Evolutionary conservation across 1,140 invertebrate species (phyloP), one percentile per base, ranked within the genome.

Genomic region (Phymorhynchus buccinoides): DNA sequence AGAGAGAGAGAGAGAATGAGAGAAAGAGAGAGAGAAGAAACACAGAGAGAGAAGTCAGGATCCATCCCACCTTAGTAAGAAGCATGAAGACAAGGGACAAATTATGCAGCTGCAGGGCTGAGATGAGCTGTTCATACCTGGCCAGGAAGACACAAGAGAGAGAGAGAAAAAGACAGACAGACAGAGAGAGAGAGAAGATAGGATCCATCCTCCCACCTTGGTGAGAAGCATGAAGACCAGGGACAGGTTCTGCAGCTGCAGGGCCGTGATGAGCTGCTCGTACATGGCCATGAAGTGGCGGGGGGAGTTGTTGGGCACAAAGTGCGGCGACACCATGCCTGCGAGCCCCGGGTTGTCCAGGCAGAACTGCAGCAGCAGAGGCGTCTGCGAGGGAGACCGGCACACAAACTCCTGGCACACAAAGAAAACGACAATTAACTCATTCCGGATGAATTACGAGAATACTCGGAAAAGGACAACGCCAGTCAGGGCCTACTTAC

Each of bases 101-200:
- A 91, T 91, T 95, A 93, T 90, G 85, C 66, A 88, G 93, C 89
- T 87, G 79, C 92, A 95, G 68, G 93, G 95, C 87, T n/a, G 95
- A 93, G 12, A 95, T 94, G 3, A 97, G 94, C 37, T 95, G 95
- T 86, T 95, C 93, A 91, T 97, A 97, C 95, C 96, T 95, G 68
- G 94, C 93, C 14, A 96, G 90, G 88, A 96, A 95, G 37, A 22
- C 22, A 22, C 48, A n/a, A n/a, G n/a, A n/a, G n/a, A n/a, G n/a
- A n/a, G n/a, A n/a, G n/a, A n/a, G n/a, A n/a, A n/a, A n/a, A n/a
- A n/a, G n/a, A n/a, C n/a, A n/a, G n/a, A n/a, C n/a, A n/a, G n/a
- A n/a, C n/a, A n/a, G n/a, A n/a, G n/a, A n/a, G n/a, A n/a, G n/a
- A n/a, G n/a, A n/a, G n/a, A n/a, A n/a, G n/a, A n/a, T n/a, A n/a